phyloP scores from a whole-genome alignment of 2,113 vertebrate genomes.

The Pyxicephalus adspersus region DNA sequence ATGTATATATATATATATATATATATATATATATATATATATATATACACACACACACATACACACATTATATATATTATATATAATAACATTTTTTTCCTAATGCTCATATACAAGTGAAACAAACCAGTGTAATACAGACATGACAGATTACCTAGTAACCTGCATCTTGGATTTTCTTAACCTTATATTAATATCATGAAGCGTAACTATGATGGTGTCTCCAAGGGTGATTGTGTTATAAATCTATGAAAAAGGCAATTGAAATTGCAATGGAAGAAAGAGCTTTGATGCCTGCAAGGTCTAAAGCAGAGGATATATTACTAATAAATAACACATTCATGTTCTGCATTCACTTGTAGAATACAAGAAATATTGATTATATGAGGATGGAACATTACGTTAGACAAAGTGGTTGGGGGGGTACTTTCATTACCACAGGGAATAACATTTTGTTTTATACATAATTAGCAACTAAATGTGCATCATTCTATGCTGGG shows the following conservation, averaged over 20 bases:
- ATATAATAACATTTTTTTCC: too few relatives aligned
- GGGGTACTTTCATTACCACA: slow-evolving; percentile 25
- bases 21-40: background rate
- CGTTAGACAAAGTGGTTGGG: slow-evolving; percentile 8
- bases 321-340: slow-evolving; percentile 40
- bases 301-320: slow-evolving; percentile 21
- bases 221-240: slow-evolving; percentile 33
- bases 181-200: background rate
- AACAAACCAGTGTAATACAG: too few relatives aligned
- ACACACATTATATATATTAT: too few relatives aligned
- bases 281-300: slow-evolving; percentile 33
- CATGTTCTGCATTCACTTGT: slow-evolving; percentile 13
- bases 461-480: slow-evolving; percentile 39
- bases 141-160: background rate
- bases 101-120: too few relatives aligned
- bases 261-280: slow-evolving; percentile 22
- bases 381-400: slow-evolving; percentile 22
- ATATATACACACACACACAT: background rate
- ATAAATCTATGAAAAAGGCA: slow-evolving; percentile 46
- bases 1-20: background rate
- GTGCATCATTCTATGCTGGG: background rate
- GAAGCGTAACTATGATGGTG: background rate
- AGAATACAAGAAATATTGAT: slow-evolving; percentile 42
- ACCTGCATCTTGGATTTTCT: background rate
- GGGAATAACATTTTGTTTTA: slow-evolving; percentile 25